These are phyloP conservation scores for Accipiter minullus DNA, from an alignment of 2,797 vertebrate species.

Conservation along the genomic window DNA sequence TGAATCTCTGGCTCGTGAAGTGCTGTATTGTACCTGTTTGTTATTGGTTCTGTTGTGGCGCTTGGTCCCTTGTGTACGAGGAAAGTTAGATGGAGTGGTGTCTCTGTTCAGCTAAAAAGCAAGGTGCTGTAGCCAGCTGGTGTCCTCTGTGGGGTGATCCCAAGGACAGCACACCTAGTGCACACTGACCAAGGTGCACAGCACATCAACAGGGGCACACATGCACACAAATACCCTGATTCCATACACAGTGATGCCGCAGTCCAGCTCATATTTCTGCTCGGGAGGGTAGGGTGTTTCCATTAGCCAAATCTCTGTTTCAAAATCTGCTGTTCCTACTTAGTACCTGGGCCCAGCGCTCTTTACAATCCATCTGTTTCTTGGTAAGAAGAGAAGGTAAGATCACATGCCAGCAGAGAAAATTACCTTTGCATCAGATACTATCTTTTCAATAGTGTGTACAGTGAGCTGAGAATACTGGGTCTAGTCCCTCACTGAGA, in stretches of 20 bases:
- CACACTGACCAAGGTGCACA: background rate
- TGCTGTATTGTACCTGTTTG: background rate
- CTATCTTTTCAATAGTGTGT: background rate
- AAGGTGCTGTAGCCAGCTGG: background rate
- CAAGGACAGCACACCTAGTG: background rate
- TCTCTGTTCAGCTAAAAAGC: background rate
- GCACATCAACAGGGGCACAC: background rate
- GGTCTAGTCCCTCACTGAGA: background rate
- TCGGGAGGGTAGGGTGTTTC: background rate
- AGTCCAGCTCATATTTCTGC: background rate
- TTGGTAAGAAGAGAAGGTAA: background rate
- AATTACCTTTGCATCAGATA: background rate
- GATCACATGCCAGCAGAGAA: background rate
- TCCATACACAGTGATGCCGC: background rate
- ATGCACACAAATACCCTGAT: background rate
- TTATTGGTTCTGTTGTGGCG: background rate
- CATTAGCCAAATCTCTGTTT: background rate
- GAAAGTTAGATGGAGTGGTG: background rate
- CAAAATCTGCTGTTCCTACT: background rate
- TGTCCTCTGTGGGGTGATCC: background rate
- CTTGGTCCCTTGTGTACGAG: background rate
- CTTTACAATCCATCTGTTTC: background rate
- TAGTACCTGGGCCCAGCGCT: background rate
- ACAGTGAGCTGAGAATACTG: background rate
- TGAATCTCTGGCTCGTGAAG: background rate